These are phyloP conservation scores for Drosophila phalerata DNA, from an alignment of 2,888 invertebrate species.

Conservation along the genomic window DNA sequence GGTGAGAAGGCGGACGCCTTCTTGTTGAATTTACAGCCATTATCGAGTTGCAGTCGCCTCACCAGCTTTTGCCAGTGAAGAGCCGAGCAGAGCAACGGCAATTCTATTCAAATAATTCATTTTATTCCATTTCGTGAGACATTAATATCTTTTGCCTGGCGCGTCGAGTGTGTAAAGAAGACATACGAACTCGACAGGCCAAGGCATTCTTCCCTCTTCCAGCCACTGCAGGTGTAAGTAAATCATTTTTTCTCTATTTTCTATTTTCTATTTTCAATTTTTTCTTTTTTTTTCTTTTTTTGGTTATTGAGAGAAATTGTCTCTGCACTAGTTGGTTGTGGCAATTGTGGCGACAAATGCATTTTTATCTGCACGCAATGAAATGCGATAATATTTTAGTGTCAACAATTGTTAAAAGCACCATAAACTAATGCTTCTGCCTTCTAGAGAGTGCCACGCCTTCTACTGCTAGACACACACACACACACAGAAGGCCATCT, in stretches of 20 bases:
- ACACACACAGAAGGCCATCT: conserved; percentile 54
- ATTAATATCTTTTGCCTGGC: conserved; percentile 76
- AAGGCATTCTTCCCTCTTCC: conserved; percentile 12
- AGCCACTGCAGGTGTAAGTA: conserved; percentile 75
- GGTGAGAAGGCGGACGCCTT: conserved; percentile 37
- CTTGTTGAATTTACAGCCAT: conserved; percentile 72
- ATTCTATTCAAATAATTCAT: conserved; percentile 83
- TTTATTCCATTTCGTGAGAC: conserved; percentile 80
- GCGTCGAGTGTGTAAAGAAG: conserved; percentile 75
- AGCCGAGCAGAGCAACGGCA: conserved; percentile 61
- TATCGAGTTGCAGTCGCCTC: conserved; percentile 66
- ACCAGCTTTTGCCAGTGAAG: conserved; percentile 1
- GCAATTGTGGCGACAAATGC: conserved; percentile 82
- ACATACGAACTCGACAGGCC: conserved; percentile 69
- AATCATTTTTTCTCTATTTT: conserved; percentile 70
- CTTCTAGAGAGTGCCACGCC: conserved; percentile 24
- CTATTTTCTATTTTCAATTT: neutral
- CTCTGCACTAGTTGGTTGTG: conserved; percentile 57
- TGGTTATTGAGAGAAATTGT: conserved; percentile 15
- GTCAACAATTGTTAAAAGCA: conserved; percentile 84
- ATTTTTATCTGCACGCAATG: conserved; percentile 82
- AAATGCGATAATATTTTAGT: conserved; percentile 84
- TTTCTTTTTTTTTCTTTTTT: conserved; percentile 7
- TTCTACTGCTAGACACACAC: conserved; percentile 13
- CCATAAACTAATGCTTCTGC: conserved; percentile 80